Conservation (phyloP, 35 echinoderm and acorn worm species). For the Hemicentrotus pulcherrimus region DNA sequence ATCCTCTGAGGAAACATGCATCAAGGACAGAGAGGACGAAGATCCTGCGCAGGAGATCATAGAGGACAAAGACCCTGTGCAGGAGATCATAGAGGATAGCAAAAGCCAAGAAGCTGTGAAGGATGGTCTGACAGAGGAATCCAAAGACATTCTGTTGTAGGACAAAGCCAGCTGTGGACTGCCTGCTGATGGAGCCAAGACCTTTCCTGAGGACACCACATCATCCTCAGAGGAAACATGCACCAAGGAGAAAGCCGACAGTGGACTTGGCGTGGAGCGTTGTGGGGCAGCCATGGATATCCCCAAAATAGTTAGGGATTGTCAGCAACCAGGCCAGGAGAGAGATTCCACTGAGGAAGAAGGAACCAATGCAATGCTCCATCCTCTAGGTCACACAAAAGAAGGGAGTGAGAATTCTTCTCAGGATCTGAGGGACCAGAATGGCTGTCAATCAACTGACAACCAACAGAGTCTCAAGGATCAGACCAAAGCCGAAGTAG, state of each 20-base stretch:
- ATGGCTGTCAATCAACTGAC: neutral
- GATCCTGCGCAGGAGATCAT: neutral
- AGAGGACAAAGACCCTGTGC: neutral
- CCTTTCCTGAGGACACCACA: neutral
- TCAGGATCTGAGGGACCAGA: neutral
- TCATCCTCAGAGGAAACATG: neutral
- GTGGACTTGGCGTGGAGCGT: too few relatives aligned
- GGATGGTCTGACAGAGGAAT: neutral
- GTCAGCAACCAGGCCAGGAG: neutral
- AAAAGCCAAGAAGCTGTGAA: neutral
- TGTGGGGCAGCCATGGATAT: neutral
- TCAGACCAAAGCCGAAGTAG: neutral
- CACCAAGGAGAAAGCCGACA: neutral
- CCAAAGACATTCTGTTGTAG: neutral
- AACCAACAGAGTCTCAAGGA: neutral
- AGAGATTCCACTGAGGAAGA: neutral
- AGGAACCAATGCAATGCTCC: neutral
- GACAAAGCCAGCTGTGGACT: neutral
- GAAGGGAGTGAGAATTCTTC: neutral
- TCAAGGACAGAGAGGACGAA: neutral
- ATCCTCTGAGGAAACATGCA: neutral
- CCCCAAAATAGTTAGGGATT: neutral
- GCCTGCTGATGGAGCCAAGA: neutral
- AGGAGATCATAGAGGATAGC: neutral
- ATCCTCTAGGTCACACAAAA: neutral